Percentiles rank a stretch among this genome's conserved stretches.
These are phyloP conservation scores for Drosophila paulistorum DNA, from an alignment of 1,140 invertebrate genomes.

Conservation along the genomic window DNA sequence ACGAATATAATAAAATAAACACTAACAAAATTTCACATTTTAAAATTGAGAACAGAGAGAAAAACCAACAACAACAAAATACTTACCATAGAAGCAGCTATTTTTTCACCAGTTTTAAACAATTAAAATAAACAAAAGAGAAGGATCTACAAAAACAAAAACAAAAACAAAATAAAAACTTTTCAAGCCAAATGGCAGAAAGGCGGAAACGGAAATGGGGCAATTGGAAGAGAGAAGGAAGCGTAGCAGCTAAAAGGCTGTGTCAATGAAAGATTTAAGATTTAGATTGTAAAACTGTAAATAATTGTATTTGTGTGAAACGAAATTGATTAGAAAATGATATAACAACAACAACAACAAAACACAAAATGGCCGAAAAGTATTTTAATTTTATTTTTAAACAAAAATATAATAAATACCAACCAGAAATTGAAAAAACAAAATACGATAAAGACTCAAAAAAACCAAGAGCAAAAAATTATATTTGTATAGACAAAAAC, in stretches of 20 bases:
- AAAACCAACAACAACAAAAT: slow-evolving; percentile 47
- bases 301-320: slow-evolving; percentile 71
- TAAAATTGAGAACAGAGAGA: slow-evolving; percentile 52
- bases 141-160: slow-evolving; percentile 4
- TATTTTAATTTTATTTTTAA: slow-evolving; percentile 71
- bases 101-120: slow-evolving; percentile 81
- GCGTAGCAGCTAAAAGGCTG: neutral
- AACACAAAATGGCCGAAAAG: slow-evolving; percentile 30
- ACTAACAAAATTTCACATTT: slow-evolving; percentile 51
- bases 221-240: neutral
- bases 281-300: slow-evolving; percentile 60
- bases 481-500: slow-evolving; percentile 71
- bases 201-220: neutral
- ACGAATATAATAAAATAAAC: neutral
- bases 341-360: slow-evolving; percentile 1
- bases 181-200: slow-evolving; percentile 8
- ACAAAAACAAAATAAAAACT: neutral
- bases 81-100: slow-evolving; percentile 78
- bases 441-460: slow-evolving; percentile 63
- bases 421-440: neutral
- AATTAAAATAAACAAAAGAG: slow-evolving; percentile 31
- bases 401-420: slow-evolving; percentile 24
- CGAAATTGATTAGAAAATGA: slow-evolving; percentile 49
- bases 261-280: slow-evolving; percentile 35
- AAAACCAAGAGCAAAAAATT: slow-evolving; percentile 48